Percentiles rank a stretch among this genome's conserved stretches.
These are phyloP conservation scores for Sinocyclocheilus grahami DNA, from an alignment of 2,113 vertebrate genomes.

Conservation along the genomic window DNA sequence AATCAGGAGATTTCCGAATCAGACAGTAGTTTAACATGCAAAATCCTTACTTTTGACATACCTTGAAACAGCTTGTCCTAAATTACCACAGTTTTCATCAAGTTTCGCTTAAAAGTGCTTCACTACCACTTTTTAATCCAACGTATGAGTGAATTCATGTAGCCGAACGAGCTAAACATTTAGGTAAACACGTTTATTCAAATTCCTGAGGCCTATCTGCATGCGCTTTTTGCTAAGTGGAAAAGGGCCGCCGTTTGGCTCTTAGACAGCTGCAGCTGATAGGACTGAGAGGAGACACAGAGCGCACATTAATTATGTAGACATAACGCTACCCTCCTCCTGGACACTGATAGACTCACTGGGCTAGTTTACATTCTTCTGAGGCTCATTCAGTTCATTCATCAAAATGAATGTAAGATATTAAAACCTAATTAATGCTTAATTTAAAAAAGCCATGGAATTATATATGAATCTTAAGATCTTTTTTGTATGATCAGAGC, in stretches of 20 bases:
- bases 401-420: slow-evolving; percentile 47
- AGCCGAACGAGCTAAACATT: neutral
- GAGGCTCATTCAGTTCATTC: slow-evolving; percentile 43
- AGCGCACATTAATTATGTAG: slow-evolving; percentile 36
- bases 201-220: slow-evolving; percentile 4
- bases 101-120: neutral
- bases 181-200: slow-evolving; percentile 9
- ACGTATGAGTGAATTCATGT: neutral
- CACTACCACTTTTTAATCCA: neutral
- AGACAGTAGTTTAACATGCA: neutral
- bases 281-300: slow-evolving; percentile 26
- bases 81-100: neutral
- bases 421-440: neutral
- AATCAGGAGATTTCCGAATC: neutral
- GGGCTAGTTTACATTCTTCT: slow-evolving; percentile 26
- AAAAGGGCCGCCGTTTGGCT: neutral
- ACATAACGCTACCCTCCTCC: slow-evolving; percentile 23
- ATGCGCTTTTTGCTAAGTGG: slow-evolving; percentile 3
- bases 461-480: neutral
- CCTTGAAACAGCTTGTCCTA: neutral
- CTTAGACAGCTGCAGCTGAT: slow-evolving; percentile 27
- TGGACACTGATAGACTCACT: neutral
- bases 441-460: neutral
- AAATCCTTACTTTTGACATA: neutral
- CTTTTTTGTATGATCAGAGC: neutral